Conservation (phyloP, 1,140 invertebrate species). For the Drosophila orosa region DNA sequence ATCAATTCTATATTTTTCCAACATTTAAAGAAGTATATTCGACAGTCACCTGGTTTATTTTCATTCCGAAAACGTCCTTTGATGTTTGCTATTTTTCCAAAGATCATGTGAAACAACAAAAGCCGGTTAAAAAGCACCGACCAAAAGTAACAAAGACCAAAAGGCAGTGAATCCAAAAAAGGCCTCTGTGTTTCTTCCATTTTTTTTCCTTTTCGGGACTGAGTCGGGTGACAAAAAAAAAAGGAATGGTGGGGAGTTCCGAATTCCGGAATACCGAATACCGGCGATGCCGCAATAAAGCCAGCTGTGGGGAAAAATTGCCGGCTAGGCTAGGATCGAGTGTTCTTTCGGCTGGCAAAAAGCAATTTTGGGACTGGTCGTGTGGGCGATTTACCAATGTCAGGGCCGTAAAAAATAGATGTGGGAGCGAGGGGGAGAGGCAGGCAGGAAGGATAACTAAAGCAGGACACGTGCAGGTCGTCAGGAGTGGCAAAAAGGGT, state of each 20-base stretch:
- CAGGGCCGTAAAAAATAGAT: slow-evolving; percentile 40
- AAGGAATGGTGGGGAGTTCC: slow-evolving; percentile 19
- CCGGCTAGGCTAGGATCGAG: slow-evolving; percentile 15
- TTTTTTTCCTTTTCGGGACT: not conserved
- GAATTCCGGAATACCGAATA: slow-evolving; percentile 22
- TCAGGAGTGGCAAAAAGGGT: slow-evolving; percentile 59
- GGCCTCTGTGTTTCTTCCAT: not conserved
- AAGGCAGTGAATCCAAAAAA: slow-evolving; percentile 29
- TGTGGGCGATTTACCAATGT: slow-evolving; percentile 61
- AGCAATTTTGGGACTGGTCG: slow-evolving; percentile 45
- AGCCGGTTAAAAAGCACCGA: slow-evolving; percentile 12
- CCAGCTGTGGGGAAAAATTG: slow-evolving; percentile 37
- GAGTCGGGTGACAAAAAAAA: slow-evolving; percentile 15
- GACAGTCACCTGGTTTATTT: not conserved
- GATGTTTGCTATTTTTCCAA: slow-evolving; percentile 29
- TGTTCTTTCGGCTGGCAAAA: slow-evolving; percentile 20
- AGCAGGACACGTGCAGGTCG: slow-evolving; percentile 55
- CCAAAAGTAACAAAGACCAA: slow-evolving; percentile 27
- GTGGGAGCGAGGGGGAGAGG: slow-evolving; percentile 1
- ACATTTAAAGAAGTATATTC: not conserved
- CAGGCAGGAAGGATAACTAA: slow-evolving; percentile 3
- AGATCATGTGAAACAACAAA: slow-evolving; percentile 23
- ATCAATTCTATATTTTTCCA: not conserved
- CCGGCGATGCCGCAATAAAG: slow-evolving; percentile 23
- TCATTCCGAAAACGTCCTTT: slow-evolving; percentile 17